Conservation (phyloP, 2,113 vertebrate species). For the Genyomyrus donnyi region DNA sequence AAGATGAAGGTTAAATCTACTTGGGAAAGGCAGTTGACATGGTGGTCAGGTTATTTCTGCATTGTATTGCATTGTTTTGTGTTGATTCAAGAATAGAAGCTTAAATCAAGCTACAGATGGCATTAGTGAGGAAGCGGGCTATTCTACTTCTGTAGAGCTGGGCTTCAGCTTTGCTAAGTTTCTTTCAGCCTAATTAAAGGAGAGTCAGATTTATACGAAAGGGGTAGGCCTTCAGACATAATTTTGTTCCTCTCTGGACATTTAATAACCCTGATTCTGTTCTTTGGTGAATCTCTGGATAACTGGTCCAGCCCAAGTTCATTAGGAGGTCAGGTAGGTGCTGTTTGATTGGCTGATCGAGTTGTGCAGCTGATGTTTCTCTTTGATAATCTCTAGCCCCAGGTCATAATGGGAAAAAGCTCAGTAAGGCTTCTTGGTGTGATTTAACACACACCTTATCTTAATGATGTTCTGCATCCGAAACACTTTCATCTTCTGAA, state of each 20-base stretch:
- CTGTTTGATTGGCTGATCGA: neutral
- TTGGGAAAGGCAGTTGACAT: neutral
- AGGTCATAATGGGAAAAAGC: neutral
- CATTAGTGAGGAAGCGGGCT: neutral
- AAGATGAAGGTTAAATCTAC: neutral
- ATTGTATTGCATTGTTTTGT: neutral
- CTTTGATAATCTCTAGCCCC: neutral
- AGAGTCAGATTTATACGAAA: neutral
- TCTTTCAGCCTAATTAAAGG: neutral
- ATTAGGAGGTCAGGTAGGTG: constrained; percentile 12
- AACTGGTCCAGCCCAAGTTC: neutral
- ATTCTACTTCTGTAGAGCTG: neutral
- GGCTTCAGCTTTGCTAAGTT: neutral
- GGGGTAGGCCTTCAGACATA: neutral
- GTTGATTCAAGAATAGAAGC: neutral
- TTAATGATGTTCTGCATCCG: neutral
- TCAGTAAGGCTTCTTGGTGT: neutral
- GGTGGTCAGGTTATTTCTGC: neutral
- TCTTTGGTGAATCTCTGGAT: neutral
- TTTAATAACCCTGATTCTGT: neutral
- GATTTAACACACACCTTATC: neutral
- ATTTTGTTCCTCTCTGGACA: neutral
- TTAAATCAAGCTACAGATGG: neutral
- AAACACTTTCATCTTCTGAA: neutral
- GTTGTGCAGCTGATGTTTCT: neutral